phyloP scores from a whole-genome alignment of 2,888 invertebrate genomes.

The Odiellus spinosus region DNA sequence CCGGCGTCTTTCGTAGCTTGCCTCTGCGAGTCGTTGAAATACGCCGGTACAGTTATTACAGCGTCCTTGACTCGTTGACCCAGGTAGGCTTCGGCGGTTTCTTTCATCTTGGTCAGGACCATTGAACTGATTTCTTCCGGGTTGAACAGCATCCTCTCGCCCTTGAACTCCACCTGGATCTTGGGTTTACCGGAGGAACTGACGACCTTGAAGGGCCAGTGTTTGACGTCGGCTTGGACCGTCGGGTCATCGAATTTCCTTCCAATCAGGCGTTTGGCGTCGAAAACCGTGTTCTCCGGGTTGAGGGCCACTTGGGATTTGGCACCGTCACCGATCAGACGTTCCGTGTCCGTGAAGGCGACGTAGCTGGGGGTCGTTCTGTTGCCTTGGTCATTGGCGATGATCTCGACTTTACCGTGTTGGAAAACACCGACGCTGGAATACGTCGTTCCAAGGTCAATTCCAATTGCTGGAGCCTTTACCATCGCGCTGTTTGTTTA shows the following conservation, averaged over 20 bases:
- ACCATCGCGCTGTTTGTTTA: too few species aligned
- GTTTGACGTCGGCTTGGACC: slow-evolving; percentile 60
- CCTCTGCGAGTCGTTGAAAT: too few species aligned
- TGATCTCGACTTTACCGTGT: too few species aligned
- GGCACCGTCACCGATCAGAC: too few species aligned
- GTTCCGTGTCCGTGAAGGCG: slow-evolving; percentile 71
- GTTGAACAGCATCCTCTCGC: slow-evolving; percentile 42
- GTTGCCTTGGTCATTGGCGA: slow-evolving; percentile 68
- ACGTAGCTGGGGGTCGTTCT: slow-evolving; percentile 70
- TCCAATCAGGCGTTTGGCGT: too few species aligned
- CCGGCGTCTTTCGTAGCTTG: too few species aligned
- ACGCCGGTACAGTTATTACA: slow-evolving; percentile 64
- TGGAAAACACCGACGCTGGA: slow-evolving; percentile 70
- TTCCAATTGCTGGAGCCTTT: too few species aligned
- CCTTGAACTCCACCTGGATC: too few species aligned
- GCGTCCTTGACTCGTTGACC: slow-evolving; percentile 50
- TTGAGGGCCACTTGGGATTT: too few species aligned
- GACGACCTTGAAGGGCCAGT: slow-evolving; percentile 64
- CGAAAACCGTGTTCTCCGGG: too few species aligned
- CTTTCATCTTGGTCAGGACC: too few species aligned
- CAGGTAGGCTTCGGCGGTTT: slow-evolving; percentile 53
- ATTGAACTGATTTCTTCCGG: slow-evolving; percentile 54
- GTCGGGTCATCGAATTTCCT: slow-evolving; percentile 61
- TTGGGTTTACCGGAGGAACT: slow-evolving; percentile 38
- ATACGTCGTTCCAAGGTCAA: too few species aligned